A percentile compares a stretch with the other conserved stretches of the same genome.
Conservation (phyloP, 2,888 invertebrate species). For the Hyppa rectilinea region DNA sequence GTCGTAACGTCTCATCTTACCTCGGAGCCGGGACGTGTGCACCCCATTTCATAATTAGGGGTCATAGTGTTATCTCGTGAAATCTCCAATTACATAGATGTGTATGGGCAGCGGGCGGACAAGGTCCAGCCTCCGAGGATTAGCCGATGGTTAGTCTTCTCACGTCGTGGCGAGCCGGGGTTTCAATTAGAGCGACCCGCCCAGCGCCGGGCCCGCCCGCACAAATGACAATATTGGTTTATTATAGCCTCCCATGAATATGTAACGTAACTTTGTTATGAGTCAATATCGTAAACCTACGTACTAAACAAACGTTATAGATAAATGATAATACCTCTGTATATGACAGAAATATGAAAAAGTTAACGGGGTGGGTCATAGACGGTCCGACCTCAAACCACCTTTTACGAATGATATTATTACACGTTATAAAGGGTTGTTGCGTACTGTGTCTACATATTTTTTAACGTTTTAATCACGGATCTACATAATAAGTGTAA, state of each 20-base stretch:
- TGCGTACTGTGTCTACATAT: conserved; percentile 85
- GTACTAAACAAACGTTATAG: conserved; percentile 53
- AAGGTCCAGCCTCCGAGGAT: conserved; percentile 76
- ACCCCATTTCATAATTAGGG: conserved; percentile 82
- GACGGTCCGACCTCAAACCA: conserved; percentile 57
- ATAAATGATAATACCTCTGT: conserved; percentile 54
- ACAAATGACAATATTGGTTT: conserved; percentile 84
- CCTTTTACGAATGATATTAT: conserved; percentile 67
- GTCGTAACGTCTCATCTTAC: conserved; percentile 63
- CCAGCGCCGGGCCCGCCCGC: conserved; percentile 67
- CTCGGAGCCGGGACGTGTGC: conserved; percentile 67
- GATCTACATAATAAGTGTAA: conserved; percentile 89
- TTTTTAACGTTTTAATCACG: conserved; percentile 87
- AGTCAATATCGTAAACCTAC: conserved; percentile 65
- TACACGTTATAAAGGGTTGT: conserved; percentile 79
- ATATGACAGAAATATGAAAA: conserved; percentile 55
- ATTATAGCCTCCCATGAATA: conserved; percentile 81
- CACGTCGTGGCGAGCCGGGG: conserved; percentile 84
- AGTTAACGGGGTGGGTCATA: conserved; percentile 57
- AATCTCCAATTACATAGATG: conserved; percentile 87
- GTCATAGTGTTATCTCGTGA: conserved; percentile 88
- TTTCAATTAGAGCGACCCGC: conserved; percentile 85
- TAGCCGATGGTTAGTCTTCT: conserved; percentile 87
- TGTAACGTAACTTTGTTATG: conserved; percentile 71
- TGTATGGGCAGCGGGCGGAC: conserved; percentile 72